Base-by-base conservation (phyloP, 2,888 invertebrate species). In the Bembecia ichneumoniformis region DNA sequence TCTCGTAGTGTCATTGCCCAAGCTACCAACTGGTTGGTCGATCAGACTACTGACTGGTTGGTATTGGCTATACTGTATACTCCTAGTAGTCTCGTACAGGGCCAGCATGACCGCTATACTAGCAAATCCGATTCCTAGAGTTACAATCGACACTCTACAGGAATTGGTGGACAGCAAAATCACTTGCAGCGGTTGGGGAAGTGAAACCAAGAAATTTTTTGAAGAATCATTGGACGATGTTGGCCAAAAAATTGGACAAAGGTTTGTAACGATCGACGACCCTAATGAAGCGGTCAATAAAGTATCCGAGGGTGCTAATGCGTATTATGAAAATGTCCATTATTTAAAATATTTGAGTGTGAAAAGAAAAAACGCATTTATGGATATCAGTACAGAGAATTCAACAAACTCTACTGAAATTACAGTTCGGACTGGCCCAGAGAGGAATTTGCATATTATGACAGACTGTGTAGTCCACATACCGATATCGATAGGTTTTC, bases 41-140 rank as follows among this genome's bases (percentile, higher is more conserved):
- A 82, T 96, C 43, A 87, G 95, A 35, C 82, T 95, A 28, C 82
- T 96, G 11, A 94, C 95, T 1, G 95, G 96, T 0, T 95, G 94
- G 92, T 96, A 95, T 77, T 96, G 95, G 95, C 73, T 95, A 1
- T 96, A 95, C 68, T 94, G 94, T 64, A 91, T 95, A 53, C 82
- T 95, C 3, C 88, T 95, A 3, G 93, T 93, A 0, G 94, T 94
- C 0, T 90, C 93, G 0, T 96, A 96, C 69, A 82, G 93, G 63
- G 95, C 95, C 0, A 95, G 94, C 61, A 92, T 96, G 90, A 95
- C 95, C 0, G 95, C 95, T 0, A 94, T 94, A 49, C 79, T 96
- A 46, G 94, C 95, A 0, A 93, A 92, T 71, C 95, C 95, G 20
- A 88, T 91, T 0, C 91, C 92, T 10, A 90, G 95, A 59, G 90